Percentiles rank a stretch among this genome's conserved stretches.
Conservation (phyloP, 2,797 vertebrate species). For the Anabas testudineus region DNA sequence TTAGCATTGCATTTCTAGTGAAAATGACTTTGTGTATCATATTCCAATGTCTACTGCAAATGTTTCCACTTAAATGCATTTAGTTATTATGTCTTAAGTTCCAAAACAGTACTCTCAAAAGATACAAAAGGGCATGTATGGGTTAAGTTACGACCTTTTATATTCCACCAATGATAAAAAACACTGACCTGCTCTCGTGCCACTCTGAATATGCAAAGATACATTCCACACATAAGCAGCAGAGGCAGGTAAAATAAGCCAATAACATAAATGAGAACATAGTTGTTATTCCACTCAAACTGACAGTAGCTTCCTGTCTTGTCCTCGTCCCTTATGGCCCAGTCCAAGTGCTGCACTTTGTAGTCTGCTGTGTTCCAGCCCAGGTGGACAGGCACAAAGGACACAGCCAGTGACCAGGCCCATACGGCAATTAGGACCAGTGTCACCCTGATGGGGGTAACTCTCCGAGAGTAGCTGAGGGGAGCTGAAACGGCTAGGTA, state of each 20-base stretch:
- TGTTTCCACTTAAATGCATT: constrained; percentile 1
- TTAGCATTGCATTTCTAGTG: not conserved
- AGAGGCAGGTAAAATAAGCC: constrained; percentile 93
- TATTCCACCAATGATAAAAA: constrained; percentile 12
- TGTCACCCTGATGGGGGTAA: constrained; percentile 86
- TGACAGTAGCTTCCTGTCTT: constrained; percentile 80
- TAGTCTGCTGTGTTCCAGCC: constrained; percentile 91
- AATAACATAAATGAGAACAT: constrained; percentile 86
- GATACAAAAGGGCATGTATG: not conserved
- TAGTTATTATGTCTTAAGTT: not conserved
- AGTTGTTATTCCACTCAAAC: constrained; percentile 89
- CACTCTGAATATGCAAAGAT: constrained; percentile 92
- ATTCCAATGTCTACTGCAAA: not conserved
- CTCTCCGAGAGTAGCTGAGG: constrained; percentile 86
- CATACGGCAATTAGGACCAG: constrained; percentile 88
- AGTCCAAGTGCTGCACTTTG: constrained; percentile 80
- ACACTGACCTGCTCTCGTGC: constrained; percentile 88
- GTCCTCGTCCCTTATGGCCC: constrained; percentile 64
- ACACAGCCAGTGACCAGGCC: constrained; percentile 88
- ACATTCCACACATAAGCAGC: constrained; percentile 91
- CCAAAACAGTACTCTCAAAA: constrained; percentile 4
- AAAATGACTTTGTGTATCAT: not conserved
- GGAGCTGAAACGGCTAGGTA: constrained; percentile 91
- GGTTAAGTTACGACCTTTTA: constrained; percentile 15
- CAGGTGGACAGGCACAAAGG: constrained; percentile 92